Evolutionary conservation across 2,888 invertebrate genomes (phyloP), one percentile per base, ranked within the genome.

Genomic region (Schrankia costaestrigalis): DNA sequence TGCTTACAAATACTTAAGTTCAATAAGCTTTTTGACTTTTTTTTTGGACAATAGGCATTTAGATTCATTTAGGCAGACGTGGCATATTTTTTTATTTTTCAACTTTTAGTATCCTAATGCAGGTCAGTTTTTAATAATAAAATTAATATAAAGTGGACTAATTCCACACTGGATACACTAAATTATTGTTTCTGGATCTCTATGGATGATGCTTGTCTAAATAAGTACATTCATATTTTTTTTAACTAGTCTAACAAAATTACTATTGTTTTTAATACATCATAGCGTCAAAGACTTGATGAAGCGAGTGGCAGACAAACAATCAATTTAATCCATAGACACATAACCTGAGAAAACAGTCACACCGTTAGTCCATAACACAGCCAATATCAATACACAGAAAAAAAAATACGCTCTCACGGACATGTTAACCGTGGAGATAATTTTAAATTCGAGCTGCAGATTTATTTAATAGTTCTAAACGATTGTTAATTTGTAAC

Each of bases 401-500:
- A 51, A 34, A 14, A 55, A 49, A 60, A 65, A 55, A 60, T 71
- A 47, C 42, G 49, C 42, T 79, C 78, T 69, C 80, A 80, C 80
- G 78, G 48, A 58, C 48, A 46, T 56, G 62, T 68, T 63, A 69
- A 57, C 70, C 74, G 78, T 62, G n/a, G n/a, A 74, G 71, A 72
- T 61, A 78, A 78, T 73, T 71, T 69, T 69, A 78, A 82, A 83
- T 83, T 77, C 53, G 70, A 65, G 67, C 73, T 78, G 80, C 78
- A 71, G 78, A 79, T 79, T 79, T 72, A 63, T 68, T 67, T 71
- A 77, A 75, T 73, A 62, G 66, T 60, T 58, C 56, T 61, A 69
- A 69, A 46, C 72, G 69, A 77, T 77, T 79, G 73, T 67, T 55
- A 63, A 80, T 82, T 79, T 52, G 72, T 60, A 58, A 67, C 67